Conservation (phyloP, 2,888 invertebrate genomes). For the Ochlodes sylvanus region DNA sequence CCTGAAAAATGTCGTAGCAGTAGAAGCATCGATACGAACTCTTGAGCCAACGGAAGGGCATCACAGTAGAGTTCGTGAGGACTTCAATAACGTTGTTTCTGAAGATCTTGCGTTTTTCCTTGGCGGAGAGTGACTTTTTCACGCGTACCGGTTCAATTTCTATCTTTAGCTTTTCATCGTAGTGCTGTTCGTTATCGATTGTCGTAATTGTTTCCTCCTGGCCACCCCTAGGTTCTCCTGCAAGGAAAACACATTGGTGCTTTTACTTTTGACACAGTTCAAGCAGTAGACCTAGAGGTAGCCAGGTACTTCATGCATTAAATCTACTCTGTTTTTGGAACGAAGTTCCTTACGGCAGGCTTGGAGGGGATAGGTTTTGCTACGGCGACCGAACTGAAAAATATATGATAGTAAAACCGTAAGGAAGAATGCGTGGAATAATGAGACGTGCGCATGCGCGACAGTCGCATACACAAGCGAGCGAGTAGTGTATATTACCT, state of each 20-base stretch:
- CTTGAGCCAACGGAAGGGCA: constrained; percentile 79
- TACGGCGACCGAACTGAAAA: no score
- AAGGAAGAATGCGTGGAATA: no score
- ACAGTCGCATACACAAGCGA: no score
- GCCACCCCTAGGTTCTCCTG: constrained; percentile 67
- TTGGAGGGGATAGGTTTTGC: no score
- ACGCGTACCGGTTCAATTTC: constrained; percentile 16
- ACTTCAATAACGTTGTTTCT: constrained; percentile 71
- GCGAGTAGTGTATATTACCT: no score
- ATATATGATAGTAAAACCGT: no score
- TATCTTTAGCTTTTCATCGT: constrained; percentile 19
- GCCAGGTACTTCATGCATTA: constrained; percentile 54
- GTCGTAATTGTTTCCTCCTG: constrained; percentile 21
- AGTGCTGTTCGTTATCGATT: constrained; percentile 17
- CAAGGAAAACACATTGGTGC: constrained; percentile 66
- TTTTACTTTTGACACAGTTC: constrained; percentile 43
- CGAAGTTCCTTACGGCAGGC: no score
- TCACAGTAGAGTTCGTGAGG: constrained; percentile 65
- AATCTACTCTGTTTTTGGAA: no score
- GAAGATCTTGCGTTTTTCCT: constrained; percentile 69
- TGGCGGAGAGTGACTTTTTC: constrained; percentile 49
- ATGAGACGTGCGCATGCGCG: no score
- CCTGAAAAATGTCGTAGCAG: constrained; percentile 79
- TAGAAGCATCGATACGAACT: constrained; percentile 79
- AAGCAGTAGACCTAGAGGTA: constrained; percentile 51